Evolutionary conservation across 1,140 invertebrate species (phyloP), one percentile per base, ranked within the genome.

Genomic region (Leptestheria dahalacensis): DNA sequence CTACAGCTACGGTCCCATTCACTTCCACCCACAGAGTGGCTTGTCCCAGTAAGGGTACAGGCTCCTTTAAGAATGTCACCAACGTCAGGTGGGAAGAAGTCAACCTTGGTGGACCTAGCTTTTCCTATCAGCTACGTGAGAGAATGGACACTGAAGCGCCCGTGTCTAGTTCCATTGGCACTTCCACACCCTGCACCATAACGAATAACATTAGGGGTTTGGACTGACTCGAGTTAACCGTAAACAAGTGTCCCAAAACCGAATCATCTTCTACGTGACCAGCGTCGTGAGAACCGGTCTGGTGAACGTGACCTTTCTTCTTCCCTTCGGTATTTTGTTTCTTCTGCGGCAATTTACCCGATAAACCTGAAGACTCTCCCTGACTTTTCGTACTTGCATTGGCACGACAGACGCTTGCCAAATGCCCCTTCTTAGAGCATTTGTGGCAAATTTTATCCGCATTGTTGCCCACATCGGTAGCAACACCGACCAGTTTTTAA

Each of bases 391-490:
- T 9, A 50, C 23, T 11, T 47, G 11, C 41, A 47, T n/a, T 41
- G 33, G 33, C 6, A 10, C 23, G 59, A 21, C 59, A 61, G 15
- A 57, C 59, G 12, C 28, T n/a, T 2, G 59, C 53, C 21, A 61
- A 24, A 41, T 61, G 50, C 15, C 59, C 59, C 29, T 60, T 61
- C 29, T 61, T 61, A 10, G 26, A n/a, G 48, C 59, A 61, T n/a
- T 61, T 58, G 18, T 23, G 26, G 29, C 59, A 61, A 18, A 9
- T 57, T 4, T 55, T 52, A 33, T 61, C 50, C 18, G 23, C 23
- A 28, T 25, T 25, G n/a, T 2, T 21, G 29, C 10, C 53, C 41
- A n/a, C 50, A 24, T 21, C 59, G 46, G 18, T 29, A 51, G 48
- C 1, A 61, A 33, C 52, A 61, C 10, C 46, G 29, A 20, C 6